Evolutionary conservation across 2,888 invertebrate species (phyloP).

Genomic region (Eupithecia dodoneata): DNA sequence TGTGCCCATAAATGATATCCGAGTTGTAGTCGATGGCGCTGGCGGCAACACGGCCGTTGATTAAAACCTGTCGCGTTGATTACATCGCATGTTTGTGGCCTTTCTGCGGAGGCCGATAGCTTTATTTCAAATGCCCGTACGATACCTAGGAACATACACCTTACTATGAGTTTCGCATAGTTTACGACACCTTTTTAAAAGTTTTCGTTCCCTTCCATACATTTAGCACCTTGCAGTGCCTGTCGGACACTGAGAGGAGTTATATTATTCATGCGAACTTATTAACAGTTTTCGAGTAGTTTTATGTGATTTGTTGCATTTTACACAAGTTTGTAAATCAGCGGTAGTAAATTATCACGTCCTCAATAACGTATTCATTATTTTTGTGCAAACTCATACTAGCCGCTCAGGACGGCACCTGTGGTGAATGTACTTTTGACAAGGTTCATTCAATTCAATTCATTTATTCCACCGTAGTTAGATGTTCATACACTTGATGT

Average conservation of each 20-base stretch:
- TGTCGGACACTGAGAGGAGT: not conserved
- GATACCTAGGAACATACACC: not conserved
- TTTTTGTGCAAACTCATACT: not conserved
- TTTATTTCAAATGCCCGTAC: constrained; percentile 53
- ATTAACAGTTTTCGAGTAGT: not conserved
- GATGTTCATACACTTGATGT: too few relatives aligned
- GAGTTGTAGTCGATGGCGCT: not conserved
- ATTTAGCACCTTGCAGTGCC: not conserved
- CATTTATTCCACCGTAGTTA: too few relatives aligned
- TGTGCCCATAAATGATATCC: not conserved
- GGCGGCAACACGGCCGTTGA: constrained; percentile 60
- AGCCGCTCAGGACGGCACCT: not conserved
- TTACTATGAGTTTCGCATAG: not conserved
- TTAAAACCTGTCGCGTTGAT: constrained; percentile 75
- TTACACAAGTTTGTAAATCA: not conserved
- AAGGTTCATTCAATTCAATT: not conserved
- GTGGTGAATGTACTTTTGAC: not conserved
- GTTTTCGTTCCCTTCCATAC: not conserved
- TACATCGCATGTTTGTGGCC: constrained; percentile 68
- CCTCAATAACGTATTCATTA: not conserved
- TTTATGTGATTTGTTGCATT: not conserved
- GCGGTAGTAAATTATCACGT: not conserved
- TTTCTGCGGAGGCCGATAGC: constrained; percentile 60
- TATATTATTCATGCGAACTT: not conserved
- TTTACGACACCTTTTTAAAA: not conserved